Conservation (phyloP, 2,888 invertebrate genomes). For the Colostygia pectinataria region DNA sequence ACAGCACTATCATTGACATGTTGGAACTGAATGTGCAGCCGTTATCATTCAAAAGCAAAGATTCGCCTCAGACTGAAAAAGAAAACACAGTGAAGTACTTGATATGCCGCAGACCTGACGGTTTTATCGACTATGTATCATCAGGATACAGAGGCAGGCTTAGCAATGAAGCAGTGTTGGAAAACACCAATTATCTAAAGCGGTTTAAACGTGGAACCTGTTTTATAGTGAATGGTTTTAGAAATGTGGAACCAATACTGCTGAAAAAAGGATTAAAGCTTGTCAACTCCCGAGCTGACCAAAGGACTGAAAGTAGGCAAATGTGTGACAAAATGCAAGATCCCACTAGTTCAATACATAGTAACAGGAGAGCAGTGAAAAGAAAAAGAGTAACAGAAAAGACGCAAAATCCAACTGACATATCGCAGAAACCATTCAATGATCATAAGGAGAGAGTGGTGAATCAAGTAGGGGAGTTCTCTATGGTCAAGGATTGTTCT, state of each 20-base stretch:
- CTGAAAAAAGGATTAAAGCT: background rate
- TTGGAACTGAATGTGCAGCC: conserved; percentile 6
- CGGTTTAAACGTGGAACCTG: background rate
- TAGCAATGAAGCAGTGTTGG: background rate
- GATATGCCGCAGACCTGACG: background rate
- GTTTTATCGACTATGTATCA: conserved; percentile 8
- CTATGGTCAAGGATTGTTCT: background rate
- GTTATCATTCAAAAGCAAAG: background rate
- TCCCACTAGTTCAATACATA: too few species aligned
- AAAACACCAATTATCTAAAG: conserved; percentile 1
- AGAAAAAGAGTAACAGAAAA: too few species aligned
- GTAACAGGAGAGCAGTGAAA: too few species aligned
- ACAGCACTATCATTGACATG: background rate
- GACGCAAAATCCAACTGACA: background rate
- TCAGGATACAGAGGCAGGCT: conserved; percentile 2
- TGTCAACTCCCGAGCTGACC: background rate
- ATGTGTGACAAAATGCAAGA: too few species aligned
- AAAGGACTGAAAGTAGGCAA: too few species aligned
- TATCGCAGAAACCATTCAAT: background rate
- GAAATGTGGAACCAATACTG: background rate
- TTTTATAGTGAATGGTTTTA: background rate
- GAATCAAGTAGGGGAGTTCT: conserved; percentile 1
- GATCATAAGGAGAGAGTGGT: background rate
- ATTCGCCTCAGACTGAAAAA: background rate
- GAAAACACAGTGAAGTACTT: conserved; percentile 9